phyloP scores from a whole-genome alignment of 1,140 invertebrate species.

The Colletes latitarsis region DNA sequence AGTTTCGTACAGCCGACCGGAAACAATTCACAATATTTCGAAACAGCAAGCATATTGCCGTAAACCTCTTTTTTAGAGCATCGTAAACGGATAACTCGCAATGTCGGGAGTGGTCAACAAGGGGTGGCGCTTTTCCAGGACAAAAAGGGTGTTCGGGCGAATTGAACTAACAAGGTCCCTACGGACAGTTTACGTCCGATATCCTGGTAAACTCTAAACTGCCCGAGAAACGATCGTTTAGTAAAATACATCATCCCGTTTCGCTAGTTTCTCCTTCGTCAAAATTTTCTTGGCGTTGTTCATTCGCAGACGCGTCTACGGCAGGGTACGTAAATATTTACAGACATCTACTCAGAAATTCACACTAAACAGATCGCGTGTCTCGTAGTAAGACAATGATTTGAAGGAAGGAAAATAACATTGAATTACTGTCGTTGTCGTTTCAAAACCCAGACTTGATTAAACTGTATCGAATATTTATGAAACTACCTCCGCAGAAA shows the following conservation, averaged over 20 bases:
- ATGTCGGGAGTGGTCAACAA: constrained; percentile 36
- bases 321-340: no score
- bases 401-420: no score
- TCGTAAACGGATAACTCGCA: constrained; percentile 59
- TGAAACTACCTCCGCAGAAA: no score
- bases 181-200: constrained; percentile 78
- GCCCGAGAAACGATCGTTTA: constrained; percentile 58
- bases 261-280: background rate
- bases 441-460: no score
- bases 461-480: no score
- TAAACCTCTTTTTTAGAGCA: constrained; percentile 55
- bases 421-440: no score
- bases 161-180: constrained; percentile 80
- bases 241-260: constrained; percentile 48
- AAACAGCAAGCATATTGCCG: constrained; percentile 46
- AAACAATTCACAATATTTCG: constrained; percentile 46
- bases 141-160: constrained; percentile 67
- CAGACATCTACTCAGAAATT: no score
- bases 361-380: no score
- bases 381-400: no score
- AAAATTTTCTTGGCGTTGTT: background rate
- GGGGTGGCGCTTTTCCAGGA: constrained; percentile 45
- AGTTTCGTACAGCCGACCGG: background rate
- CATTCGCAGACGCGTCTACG: no score
- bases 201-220: constrained; percentile 73